Evolutionary conservation across 2,113 vertebrate genomes (phyloP), one percentile per base, ranked within the genome.

Genomic region (Nyctereutes procyonoides): DNA sequence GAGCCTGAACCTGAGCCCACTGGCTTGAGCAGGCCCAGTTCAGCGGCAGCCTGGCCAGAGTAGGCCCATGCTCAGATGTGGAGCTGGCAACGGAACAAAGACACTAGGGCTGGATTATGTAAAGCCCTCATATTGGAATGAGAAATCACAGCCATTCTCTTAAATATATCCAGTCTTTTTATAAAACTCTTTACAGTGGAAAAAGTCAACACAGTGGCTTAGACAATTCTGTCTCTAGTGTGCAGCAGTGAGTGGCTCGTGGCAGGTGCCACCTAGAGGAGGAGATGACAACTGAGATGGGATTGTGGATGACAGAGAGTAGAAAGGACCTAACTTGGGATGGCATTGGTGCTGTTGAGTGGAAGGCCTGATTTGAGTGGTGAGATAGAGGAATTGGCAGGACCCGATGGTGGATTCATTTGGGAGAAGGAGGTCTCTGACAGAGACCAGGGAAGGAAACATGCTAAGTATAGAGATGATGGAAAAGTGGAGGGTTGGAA

Each of bases 361-460:
- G 6, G 67, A 15, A 92, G 14, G 28, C 67, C 63, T 48, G 56
- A 30, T 17, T 9, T 1, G 1, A 56, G 32, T 3, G 2, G 26
- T 26, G 15, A 84, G 53, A 60, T 81, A 38, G 35, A 71, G 60
- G 14, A 35, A 15, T 0, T 30, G 26, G 73, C 14, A 48, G 69
- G 30, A 13, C 7, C 30, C 28, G 0, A 0, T 2, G 53, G 30
- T 38, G 5, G 58, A 0, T 28, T 4, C 5, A 20, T 55, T 22
- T 32, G 24, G 30, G 28, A 69, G 43, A 11, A 10, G 20, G n/a
- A 30, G 9, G 15, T 30, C 63, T 58, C 16, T 73, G 48, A 20
- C 20, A 60, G 76, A 82, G 83, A 35, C 53, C 58, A 35, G 8
- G 38, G 35, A 55, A 77, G 48, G 51, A 62, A 83, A 12, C 30